Base-by-base conservation (phyloP, 2,113 vertebrate species). In the Nycticebus coucang region DNA sequence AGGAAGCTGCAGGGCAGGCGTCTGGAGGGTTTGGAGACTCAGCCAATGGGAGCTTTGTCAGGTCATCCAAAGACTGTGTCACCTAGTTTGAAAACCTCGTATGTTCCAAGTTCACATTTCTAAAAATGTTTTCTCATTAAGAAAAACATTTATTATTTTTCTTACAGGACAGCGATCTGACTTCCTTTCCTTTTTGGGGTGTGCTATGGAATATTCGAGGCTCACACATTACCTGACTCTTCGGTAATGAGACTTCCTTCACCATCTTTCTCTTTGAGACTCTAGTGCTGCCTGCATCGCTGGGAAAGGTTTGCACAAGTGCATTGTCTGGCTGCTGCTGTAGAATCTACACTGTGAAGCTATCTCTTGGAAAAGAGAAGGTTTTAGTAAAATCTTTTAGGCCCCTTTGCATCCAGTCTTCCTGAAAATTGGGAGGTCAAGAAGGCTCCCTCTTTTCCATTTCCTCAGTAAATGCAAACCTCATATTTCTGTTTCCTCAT, bases 211-310 rank as follows among this genome's bases (percentile, higher is more conserved):
- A 7, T 53, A 18, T 55, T 24, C 10, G 9, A 10, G 14, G 68
- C 0, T n/a, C 26, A 2, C 15, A 24, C 4, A 1, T 9, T 18
- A 37, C 50, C 9, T 4, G 4, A 10, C 7, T 78, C 10, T 24
- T 7, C 0, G 3, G 24, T 26, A 26, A 62, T 10, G 24, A 24
- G 9, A 26, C 24, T 28, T 1, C 8, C 45, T 24, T 41, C 24
- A 2, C 35, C 28, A 2, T 28, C 33, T 22, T 37, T 37, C 55
- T 89, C 7, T 26, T 22, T 22, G 24, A 62, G n/a, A 17, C 10
- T 2, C 0, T 1, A 41, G 9, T 2, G 28, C 9, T 24, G 9
- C 28, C 17, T 21, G 0, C 0, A 2, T 59, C 4, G 4, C 1
- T 30, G 0, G 11, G 3, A 6, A 60, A 78, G n/a, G 1, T 45